Conservation (phyloP, 2,888 invertebrate species). For the Perizoma flavofasciatum region DNA sequence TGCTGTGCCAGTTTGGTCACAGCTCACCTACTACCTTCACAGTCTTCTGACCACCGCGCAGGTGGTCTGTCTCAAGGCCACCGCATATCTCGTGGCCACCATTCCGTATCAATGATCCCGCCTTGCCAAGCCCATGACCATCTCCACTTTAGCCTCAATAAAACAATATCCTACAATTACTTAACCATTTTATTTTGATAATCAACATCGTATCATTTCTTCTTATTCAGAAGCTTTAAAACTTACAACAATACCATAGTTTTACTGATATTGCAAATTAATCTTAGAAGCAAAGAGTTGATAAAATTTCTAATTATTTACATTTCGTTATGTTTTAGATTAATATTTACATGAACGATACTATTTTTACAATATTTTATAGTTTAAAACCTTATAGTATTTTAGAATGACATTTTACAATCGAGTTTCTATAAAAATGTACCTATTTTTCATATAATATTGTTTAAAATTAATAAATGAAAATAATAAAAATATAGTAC, state of each 20-base stretch:
- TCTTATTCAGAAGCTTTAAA: slow-evolving; percentile 10
- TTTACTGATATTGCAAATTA: slow-evolving; percentile 23
- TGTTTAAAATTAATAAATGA: too few relatives aligned
- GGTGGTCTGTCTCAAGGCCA: too few relatives aligned
- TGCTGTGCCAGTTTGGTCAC: too few relatives aligned
- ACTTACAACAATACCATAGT: slow-evolving; percentile 18
- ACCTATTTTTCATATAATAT: too few relatives aligned
- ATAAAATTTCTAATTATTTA: slow-evolving; percentile 17
- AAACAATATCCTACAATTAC: slow-evolving; percentile 6
- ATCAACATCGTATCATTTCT: slow-evolving; percentile 20
- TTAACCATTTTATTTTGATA: slow-evolving; percentile 28
- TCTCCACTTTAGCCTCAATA: not conserved
- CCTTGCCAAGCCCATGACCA: too few relatives aligned
- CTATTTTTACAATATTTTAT: slow-evolving; percentile 7
- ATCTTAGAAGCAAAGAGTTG: slow-evolving; percentile 19
- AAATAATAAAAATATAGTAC: not conserved
- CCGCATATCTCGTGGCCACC: too few relatives aligned
- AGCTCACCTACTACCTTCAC: too few relatives aligned
- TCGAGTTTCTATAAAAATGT: not conserved
- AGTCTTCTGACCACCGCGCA: too few relatives aligned
- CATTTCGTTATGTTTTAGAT: not conserved
- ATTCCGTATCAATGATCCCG: too few relatives aligned
- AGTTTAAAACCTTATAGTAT: slow-evolving; percentile 15
- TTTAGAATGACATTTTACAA: slow-evolving; percentile 15
- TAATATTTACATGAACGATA: not conserved